Evolutionary conservation across 2,113 vertebrate species (phyloP), one percentile per base, ranked within the genome.

Genomic region (Dolichotis patagonum): DNA sequence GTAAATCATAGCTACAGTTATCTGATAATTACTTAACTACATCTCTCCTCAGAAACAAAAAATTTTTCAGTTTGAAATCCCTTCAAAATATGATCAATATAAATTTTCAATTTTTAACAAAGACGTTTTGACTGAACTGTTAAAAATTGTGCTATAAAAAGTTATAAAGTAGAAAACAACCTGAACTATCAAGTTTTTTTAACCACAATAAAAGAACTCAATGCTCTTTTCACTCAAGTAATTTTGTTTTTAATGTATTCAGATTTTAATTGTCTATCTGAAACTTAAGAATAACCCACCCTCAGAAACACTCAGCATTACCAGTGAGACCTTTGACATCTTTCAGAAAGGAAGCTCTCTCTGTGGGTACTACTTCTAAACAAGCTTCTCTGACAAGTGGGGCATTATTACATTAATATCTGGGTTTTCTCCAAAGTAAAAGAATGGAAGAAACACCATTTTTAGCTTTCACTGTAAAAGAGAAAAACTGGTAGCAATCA

Each of bases 111-210:
- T 30, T 35, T 82, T 88, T 90, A 96, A 88, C 67, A 93, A 85
- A 92, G 63, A 84, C 56, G 43, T 87, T 69, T 94, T 93, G 24
- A 94, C 71, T 87, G 82, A 97, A 75, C 41, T 52, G 49, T 75
- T 87, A 94, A 62, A 65, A n/a, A 87, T 56, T 69, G 43, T 71
- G 35, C 43, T 94, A 5, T 75, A 92, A 83, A 88, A 92, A 62
- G n/a, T 35, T 92, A 94, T 96, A 78, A 63, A 92, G 82, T 19
- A 94, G 60, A 95, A 95, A 96, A 62, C 71, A 78, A 94, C 30
- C 28, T 41, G 90, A 96, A 83, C 73, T 54, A 95, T 62, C 24
- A 89, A 58, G 11, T 91, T 11, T 35, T 96, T 91, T 38, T 41
- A 9, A 80, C 32, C 85, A 89, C 26, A 16, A 81, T 84, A 73